Evolutionary conservation across 1,140 invertebrate species (phyloP).

Genomic region (Philotrypesis tridentata): DNA sequence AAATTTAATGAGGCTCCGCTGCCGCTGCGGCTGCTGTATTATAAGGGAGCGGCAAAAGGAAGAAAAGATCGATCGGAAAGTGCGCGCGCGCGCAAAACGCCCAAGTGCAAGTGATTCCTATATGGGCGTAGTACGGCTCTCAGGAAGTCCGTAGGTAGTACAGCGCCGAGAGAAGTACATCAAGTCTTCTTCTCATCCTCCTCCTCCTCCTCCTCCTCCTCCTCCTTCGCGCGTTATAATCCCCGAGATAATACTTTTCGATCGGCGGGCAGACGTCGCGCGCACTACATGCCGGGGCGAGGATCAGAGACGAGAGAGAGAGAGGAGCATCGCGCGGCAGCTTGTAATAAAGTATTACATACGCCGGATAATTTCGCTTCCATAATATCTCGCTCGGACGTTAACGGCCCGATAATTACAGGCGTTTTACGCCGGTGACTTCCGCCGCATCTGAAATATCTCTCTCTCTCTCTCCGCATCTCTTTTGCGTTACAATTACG

Average conservation of each 20-base stretch:
- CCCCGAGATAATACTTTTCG: background rate
- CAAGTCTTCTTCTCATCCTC: background rate
- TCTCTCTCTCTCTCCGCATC: too few species aligned
- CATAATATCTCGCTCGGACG: slow-evolving; percentile 27
- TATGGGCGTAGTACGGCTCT: slow-evolving; percentile 7
- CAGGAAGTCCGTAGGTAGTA: background rate
- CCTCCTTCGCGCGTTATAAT: slow-evolving; percentile 6
- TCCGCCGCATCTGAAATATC: slow-evolving; percentile 11
- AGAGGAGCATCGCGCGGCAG: background rate
- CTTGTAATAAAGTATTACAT: slow-evolving; percentile 16
- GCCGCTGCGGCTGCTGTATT: too few species aligned
- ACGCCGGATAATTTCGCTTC: background rate
- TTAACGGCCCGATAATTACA: slow-evolving; percentile 54
- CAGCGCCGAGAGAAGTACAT: background rate
- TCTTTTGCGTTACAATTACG: slow-evolving; percentile 23
- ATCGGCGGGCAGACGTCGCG: background rate
- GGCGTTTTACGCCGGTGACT: slow-evolving; percentile 23
- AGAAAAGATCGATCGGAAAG: background rate
- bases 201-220: background rate
- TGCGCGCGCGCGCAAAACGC: background rate
- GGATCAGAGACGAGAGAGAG: too few species aligned
- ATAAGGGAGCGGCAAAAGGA: background rate
- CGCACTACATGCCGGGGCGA: too few species aligned
- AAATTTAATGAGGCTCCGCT: slow-evolving; percentile 4
- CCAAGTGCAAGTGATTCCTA: slow-evolving; percentile 32